Base-by-base conservation (phyloP, 2,113 vertebrate species). In the Xiphophorus maculatus region DNA sequence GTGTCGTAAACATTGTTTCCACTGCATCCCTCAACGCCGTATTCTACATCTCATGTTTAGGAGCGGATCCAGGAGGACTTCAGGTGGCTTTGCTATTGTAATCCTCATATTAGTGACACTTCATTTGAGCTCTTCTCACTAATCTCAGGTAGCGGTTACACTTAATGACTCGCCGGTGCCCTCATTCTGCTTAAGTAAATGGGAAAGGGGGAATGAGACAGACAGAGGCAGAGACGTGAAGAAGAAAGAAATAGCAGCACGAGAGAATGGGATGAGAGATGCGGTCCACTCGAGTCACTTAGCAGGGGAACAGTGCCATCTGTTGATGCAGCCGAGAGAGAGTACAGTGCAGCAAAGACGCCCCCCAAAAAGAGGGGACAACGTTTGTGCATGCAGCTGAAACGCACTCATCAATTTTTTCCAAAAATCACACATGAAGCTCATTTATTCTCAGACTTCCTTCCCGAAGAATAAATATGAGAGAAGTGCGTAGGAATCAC, bases 61-160 rank as follows among this genome's bases (percentile, higher is more conserved):
- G 73, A 80, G 80, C 73, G 73, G 87, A 88, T 89, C 80, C 62
- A 12, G 71, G 74, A 89, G 87, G 84, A 91, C 88, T 93, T 92
- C 85, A 93, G 92, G 93, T 93, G 90, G 92, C 92, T 94, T 94
- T 93, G 89, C 89, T 74, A 83, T 92, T 91, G 92, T 95, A 94
- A 95, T 94, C 93, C 93, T 87, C 92, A 92, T 94, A 95, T 94
- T 94, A 94, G 91, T 93, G 92, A 89, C 91, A 94, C 94, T 94
- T 94, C 91, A 94, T 93, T 94, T 93, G 89, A 93, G 93, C 85
- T 83, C 88, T 78, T 88, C 89, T 89, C 84, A 66, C 92, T 94
- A 94, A 94, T 92, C 94, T 93, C 91, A 92, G 93, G 91, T 95
- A 93, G 93, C 89, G 79, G 91, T 94, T 93, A 93, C 92, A 92